Evolutionary conservation across 2,797 vertebrate species (phyloP), one percentile per base, ranked within the genome.

Genomic region (Nannoperca australis): DNA sequence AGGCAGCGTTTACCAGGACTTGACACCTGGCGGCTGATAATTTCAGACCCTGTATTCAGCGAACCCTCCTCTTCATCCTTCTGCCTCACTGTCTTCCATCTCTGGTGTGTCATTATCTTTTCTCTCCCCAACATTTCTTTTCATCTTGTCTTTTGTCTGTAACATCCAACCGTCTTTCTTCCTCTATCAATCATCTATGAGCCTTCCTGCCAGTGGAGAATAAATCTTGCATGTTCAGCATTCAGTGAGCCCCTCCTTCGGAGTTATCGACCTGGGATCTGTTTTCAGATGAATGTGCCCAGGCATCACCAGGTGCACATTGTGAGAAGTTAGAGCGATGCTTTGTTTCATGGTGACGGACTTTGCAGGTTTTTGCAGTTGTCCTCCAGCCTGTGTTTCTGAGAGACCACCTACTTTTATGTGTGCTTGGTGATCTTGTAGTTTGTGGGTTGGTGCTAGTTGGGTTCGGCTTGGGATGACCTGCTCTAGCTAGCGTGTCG

Each of bases 211-310:
- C 82, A 63, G 49, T 58, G 71, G 50, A 72, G 65, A 82, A 89
- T 91, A 73, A 87, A 86, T 89, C n/a, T 85, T 91, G 89, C 90
- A 92, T 92, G 90, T 77, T 78, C 55, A 63, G 72, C 54, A 51
- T 61, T 73, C 67, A 42, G 62, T 5, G 75, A 60, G 80, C 70
- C 78, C 55, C 79, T 71, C 66, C 73, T 84, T 17, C 65, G 58
- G 51, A 75, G 76, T 63, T 81, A 77, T 79, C 69, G 53, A 78
- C 81, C 76, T 34, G n/a, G 59, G 49, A 32, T 4, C 12, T 66
- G 71, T 38, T 55, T 64, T 64, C 60, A 79, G 59, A 76, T 61
- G 67, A 51, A 8, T 77, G 58, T 69, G 69, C 34, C 70, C 30
- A 11, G 36, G 36, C 36, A 2, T 71, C 74, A 30, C 66, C 50